Evolutionary conservation across 2,113 vertebrate species (phyloP), one percentile per base, ranked within the genome.

Genomic region (Lepus timidus): DNA sequence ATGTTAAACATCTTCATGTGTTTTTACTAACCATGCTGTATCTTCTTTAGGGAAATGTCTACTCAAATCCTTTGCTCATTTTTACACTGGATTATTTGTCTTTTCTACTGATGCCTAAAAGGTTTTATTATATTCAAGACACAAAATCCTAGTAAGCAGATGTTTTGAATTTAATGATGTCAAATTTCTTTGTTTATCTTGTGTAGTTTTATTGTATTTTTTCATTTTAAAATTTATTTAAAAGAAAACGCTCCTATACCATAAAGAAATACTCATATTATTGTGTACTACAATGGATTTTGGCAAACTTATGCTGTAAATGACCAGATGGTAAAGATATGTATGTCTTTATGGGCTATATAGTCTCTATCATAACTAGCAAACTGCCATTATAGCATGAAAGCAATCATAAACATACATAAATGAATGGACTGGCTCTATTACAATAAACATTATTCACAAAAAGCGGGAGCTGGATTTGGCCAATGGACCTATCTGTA

Each of bases 381-480:
- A 23, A 36, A 74, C 61, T 65, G 14, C 14, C 51, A 86, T 3
- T 65, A 4, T 85, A 88, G 7, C 23, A 33, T 78, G 39, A 96
- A 92, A 95, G 9, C n/a, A 94, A 14, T 86, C n/a, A 82, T 55
- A 93, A 71, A 55, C 14, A 88, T 88, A 33, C 19, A 81, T 65
- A 73, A 52, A 70, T 79, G 17, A 92, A 74, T 79, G 4, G 4
- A 9, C 8, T 88, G 49, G 0, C 6, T 82, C 10, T 76, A n/a
- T 70, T 93, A 19, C 62, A 91, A 52, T 86, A 62, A 73, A 84
- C 12, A 81, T 8, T 51, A 75, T 68, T 80, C 44, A 68, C 29
- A 89, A 85, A 81, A 23, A 62, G 49, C 71, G 65, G 2, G 17
- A 85, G 20, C 29, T 49, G n/a, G 25, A 80, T 78, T 91, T 95